Conservation (phyloP, 2,888 invertebrate genomes). For the Bombylius discolor region DNA sequence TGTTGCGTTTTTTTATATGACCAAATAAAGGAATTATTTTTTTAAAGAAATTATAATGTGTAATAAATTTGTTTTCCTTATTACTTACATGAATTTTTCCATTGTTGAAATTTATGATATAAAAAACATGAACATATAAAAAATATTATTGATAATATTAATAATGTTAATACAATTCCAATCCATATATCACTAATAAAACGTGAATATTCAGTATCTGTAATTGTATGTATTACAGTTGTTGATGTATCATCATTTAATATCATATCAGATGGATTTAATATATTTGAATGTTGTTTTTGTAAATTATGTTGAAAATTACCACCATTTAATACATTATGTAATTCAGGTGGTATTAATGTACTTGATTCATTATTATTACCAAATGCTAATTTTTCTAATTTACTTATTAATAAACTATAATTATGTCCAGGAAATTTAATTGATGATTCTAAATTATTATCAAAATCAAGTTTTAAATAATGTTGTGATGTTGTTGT, state of each 20-base stretch:
- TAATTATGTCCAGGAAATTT: slow-evolving; percentile 20
- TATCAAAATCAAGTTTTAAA: too few species aligned
- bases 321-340: too few species aligned
- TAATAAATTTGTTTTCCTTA: too few species aligned
- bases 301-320: neutral
- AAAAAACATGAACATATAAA: slow-evolving; percentile 50
- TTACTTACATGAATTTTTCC: slow-evolving; percentile 47
- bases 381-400: slow-evolving; percentile 30
- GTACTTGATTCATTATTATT: neutral
- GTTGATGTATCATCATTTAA: neutral
- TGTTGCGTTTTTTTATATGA: too few species aligned
- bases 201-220: slow-evolving; percentile 41
- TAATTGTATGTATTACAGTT: slow-evolving; percentile 7
- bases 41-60: too few species aligned
- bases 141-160: slow-evolving; percentile 47
- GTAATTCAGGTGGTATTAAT: too few species aligned
- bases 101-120: slow-evolving; percentile 50
- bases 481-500: too few species aligned
- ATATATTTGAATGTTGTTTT: neutral
- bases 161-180: slow-evolving; percentile 45
- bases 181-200: slow-evolving; percentile 51
- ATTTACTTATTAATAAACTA: slow-evolving; percentile 30
- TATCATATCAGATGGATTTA: neutral
- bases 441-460: too few species aligned
- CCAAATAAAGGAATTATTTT: too few species aligned